These are phyloP conservation scores for Malthinus flaveolus DNA, from an alignment of 2,888 invertebrate genomes.

Conservation along the genomic window DNA sequence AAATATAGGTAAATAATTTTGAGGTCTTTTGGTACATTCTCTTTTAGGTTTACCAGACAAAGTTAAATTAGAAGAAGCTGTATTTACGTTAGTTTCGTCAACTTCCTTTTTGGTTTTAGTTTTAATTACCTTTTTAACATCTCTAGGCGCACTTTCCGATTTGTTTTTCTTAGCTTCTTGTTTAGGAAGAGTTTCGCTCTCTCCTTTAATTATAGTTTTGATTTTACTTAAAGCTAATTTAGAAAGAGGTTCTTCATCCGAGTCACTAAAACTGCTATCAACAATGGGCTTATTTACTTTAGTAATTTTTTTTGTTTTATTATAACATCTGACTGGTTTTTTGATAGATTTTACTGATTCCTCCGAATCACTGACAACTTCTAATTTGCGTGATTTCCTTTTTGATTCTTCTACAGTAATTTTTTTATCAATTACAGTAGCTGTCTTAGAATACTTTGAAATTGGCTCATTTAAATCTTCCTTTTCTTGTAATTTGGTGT, in stretches of 20 bases:
- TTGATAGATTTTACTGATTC: slow-evolving; percentile 32
- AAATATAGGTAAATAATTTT: slow-evolving; percentile 50
- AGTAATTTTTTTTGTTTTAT: slow-evolving; percentile 31
- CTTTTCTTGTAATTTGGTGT: not conserved
- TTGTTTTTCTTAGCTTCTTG: slow-evolving; percentile 9
- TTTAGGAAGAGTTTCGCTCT: not conserved
- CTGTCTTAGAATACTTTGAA: not conserved
- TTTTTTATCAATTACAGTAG: not conserved
- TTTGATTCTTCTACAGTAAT: not conserved
- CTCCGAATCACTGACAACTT: slow-evolving; percentile 16
- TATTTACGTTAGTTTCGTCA: not conserved
- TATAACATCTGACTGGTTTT: slow-evolving; percentile 34
- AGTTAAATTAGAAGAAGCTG: not conserved
- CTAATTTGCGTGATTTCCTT: slow-evolving; percentile 11
- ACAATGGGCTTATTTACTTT: slow-evolving; percentile 34
- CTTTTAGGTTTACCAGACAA: slow-evolving; percentile 46
- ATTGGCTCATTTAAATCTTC: too few species aligned
- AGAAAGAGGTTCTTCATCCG: slow-evolving; percentile 68
- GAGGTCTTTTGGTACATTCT: slow-evolving; percentile 50
- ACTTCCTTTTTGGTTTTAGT: slow-evolving; percentile 18
- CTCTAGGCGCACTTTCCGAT: not conserved
- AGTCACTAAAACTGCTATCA: slow-evolving; percentile 62
- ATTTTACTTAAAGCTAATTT: slow-evolving; percentile 54
- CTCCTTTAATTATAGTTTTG: not conserved
- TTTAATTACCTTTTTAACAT: slow-evolving; percentile 6